Conservation (phyloP, 2,888 invertebrate genomes). For the Coecobrya sp. region DNA sequence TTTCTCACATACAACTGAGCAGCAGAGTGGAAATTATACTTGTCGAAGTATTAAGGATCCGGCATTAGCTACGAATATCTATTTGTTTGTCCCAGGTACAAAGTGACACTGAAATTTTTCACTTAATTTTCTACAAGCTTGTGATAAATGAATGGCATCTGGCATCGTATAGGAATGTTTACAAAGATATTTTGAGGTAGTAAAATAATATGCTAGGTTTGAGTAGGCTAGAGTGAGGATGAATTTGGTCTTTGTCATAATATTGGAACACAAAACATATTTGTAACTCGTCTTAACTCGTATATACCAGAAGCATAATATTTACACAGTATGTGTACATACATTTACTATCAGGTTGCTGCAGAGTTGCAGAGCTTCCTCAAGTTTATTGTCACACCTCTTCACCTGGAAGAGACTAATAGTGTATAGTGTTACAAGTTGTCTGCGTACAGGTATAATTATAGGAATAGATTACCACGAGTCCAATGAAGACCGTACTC, state of each 20-base stretch:
- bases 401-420: slow-evolving; percentile 43
- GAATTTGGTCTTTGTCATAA: slow-evolving; percentile 8
- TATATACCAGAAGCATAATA: too few species aligned
- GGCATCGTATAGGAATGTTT: background rate
- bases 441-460: background rate
- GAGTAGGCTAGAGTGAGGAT: background rate
- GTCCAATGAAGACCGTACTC: background rate
- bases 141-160: background rate
- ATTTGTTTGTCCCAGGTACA: slow-evolving; percentile 83
- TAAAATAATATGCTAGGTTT: background rate
- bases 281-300: too few species aligned
- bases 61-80: slow-evolving; percentile 67
- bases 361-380: slow-evolving; percentile 48
- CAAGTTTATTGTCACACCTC: slow-evolving; percentile 57
- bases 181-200: background rate
- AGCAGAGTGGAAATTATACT: slow-evolving; percentile 82
- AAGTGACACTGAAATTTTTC: slow-evolving; percentile 33
- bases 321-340: background rate
- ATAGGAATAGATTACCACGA: background rate
- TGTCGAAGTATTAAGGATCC: slow-evolving; percentile 78
- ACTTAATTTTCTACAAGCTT: background rate
- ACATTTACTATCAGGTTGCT: background rate
- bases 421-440: background rate
- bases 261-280: too few species aligned
- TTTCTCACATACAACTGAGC: slow-evolving; percentile 81